A percentile compares a stretch with the other conserved stretches of the same genome.
phyloP scores from a whole-genome alignment of 2,113 vertebrate genomes.

The Hiodon tergisus region DNA sequence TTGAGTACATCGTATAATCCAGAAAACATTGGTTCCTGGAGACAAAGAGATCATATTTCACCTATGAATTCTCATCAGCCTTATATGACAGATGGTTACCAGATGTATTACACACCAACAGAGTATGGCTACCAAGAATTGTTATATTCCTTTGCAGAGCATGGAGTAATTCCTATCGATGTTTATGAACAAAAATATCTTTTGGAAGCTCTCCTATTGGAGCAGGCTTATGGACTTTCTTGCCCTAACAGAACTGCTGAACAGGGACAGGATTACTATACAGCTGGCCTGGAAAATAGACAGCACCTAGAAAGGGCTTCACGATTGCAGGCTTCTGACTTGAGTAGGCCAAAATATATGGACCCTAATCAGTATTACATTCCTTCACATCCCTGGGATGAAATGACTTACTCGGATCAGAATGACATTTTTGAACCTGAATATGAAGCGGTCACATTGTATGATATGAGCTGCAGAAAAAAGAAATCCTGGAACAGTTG shows the following conservation, averaged over 20 bases:
- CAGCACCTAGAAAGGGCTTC: conserved; percentile 23
- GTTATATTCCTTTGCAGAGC: conserved; percentile 59
- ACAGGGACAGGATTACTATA: conserved; percentile 38
- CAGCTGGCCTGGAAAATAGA: conserved; percentile 26
- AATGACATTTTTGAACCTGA: conserved; percentile 47
- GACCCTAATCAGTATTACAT: conserved; percentile 53
- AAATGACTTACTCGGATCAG: conserved; percentile 43
- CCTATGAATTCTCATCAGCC: conserved; percentile 44
- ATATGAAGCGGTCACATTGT: conserved; percentile 54
- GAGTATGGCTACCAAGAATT: conserved; percentile 67
- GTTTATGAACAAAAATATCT: conserved; percentile 66
- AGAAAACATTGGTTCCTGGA: conserved; percentile 8
- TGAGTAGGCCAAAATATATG: conserved; percentile 50
- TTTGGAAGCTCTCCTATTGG: conserved; percentile 65
- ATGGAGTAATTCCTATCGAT: conserved; percentile 60
- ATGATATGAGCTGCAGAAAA: conserved; percentile 61
- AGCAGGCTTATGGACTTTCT: conserved; percentile 65
- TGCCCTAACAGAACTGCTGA: conserved; percentile 49
- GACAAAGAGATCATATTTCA: conserved; percentile 28
- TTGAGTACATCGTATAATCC: neutral
- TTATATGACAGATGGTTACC: conserved; percentile 61
- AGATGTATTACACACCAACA: conserved; percentile 56
- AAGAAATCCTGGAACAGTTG: conserved; percentile 56
- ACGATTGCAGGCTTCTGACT: conserved; percentile 32
- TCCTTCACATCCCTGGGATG: conserved; percentile 61